Evolutionary conservation across 2,797 vertebrate species (phyloP), one percentile per base, ranked within the genome.

Genomic region (Tinamus major): DNA sequence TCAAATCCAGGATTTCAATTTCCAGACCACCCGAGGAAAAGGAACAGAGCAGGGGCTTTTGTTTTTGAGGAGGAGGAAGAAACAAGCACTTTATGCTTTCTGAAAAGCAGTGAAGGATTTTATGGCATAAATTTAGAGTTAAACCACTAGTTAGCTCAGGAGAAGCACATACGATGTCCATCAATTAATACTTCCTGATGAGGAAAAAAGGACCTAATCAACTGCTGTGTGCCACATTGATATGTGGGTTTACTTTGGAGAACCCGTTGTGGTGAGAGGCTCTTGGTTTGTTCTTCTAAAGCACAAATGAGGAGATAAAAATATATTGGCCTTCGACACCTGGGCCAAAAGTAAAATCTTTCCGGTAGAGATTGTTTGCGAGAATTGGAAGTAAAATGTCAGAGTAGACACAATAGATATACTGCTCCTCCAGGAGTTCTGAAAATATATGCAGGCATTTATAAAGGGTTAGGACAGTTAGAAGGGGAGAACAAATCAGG

Each of bases 191-290:
- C 64, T 83, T 35, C 29, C 69, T 17, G 27, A 89, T 51, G 79
- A 29, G 29, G 53, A 75, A 59, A 90, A 83, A 49, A 78, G 44
- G 33, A 44, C 70, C 63, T 56, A 89, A 87, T 41, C 33, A 26
- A 37, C 56, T 64, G 33, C 75, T 41, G 49, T 78, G 19, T 78
- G 72, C 65, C 76, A 69, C 58, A 5, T 15, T 85, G 88, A 85
- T 94, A 77, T 79, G 78, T 89, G 33, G 53, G 39, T 65, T 85
- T 78, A 49, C 71, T 90, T 89, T 93, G 62, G 72, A 83, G 37
- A 48, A 85, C 69, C 92, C 44, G 29, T 87, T 74, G 61, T 81
- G n/a, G 39, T 68, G 37, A 68, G 49, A 85, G 31, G 7, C 13
- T 72, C 46, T 18, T 74, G 37, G 53, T 90, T 93, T 78, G 31